Conservation (phyloP, 2,113 vertebrate genomes). For the Junco hyemalis region DNA sequence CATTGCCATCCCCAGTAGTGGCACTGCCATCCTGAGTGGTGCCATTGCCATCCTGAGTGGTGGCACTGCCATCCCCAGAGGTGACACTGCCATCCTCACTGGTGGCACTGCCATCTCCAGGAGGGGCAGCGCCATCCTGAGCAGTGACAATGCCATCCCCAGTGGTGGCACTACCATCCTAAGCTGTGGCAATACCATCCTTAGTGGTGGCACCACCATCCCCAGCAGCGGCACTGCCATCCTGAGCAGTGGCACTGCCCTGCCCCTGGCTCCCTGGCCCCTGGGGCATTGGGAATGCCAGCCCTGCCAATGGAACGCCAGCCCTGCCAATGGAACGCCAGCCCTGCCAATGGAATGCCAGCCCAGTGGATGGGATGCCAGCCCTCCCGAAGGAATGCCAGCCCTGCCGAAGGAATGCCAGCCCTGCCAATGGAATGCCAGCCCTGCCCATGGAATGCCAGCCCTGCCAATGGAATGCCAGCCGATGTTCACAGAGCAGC, state of each 20-base stretch:
- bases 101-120: too few relatives aligned
- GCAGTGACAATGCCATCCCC: too few relatives aligned
- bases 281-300: neutral
- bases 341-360: too few relatives aligned
- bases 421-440: neutral
- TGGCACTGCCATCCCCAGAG: too few relatives aligned
- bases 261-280: neutral
- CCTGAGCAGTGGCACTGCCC: neutral
- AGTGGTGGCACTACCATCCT: too few relatives aligned
- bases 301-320: neutral
- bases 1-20: too few relatives aligned
- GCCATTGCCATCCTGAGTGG: neutral
- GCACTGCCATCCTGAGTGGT: too few relatives aligned
- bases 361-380: neutral
- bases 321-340: too few relatives aligned
- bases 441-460: neutral
- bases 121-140: too few relatives aligned
- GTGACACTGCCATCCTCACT: fast-evolving
- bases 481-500: neutral
- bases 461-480: neutral
- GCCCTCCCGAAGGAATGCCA: neutral
- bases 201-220: too few relatives aligned
- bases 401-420: neutral
- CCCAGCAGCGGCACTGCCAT: too few relatives aligned
- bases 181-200: neutral